phyloP scores from a whole-genome alignment of 2,797 vertebrate genomes.

The Paguma larvata region DNA sequence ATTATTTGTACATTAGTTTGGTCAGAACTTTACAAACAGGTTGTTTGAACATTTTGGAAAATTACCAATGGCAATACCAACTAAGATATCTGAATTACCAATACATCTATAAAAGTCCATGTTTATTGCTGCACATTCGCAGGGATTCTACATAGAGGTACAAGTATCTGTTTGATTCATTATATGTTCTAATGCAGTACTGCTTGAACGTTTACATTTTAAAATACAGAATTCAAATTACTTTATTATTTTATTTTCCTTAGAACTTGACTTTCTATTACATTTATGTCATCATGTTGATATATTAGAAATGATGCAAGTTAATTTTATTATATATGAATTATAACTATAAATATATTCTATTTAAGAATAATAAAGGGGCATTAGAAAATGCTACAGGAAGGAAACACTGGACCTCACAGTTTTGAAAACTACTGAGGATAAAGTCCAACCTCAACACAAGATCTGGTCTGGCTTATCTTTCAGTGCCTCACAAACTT shows the following conservation, averaged over 20 bases:
- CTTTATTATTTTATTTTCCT: background rate
- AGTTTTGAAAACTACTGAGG: background rate
- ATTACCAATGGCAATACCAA: background rate
- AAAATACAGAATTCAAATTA: background rate
- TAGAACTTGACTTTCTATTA: background rate
- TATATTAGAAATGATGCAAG: background rate
- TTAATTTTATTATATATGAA: background rate
- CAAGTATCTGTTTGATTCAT: background rate
- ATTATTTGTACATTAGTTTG: background rate
- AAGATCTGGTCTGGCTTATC: background rate
- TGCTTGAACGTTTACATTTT: slow-evolving; percentile 12
- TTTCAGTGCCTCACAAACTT: background rate
- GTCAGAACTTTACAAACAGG: slow-evolving; percentile 25
- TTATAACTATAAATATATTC: background rate
- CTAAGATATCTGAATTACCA: background rate
- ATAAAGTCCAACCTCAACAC: background rate
- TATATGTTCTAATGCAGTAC: background rate
- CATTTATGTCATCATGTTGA: background rate
- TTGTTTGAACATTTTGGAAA: background rate
- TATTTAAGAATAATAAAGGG: background rate
- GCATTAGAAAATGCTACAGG: background rate
- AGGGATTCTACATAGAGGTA: background rate
- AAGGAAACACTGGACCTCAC: background rate
- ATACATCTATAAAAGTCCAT: background rate
- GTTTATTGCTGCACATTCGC: background rate